phyloP scores from a whole-genome alignment of 1,140 invertebrate genomes.

The Thaumetopoea pityocampa region DNA sequence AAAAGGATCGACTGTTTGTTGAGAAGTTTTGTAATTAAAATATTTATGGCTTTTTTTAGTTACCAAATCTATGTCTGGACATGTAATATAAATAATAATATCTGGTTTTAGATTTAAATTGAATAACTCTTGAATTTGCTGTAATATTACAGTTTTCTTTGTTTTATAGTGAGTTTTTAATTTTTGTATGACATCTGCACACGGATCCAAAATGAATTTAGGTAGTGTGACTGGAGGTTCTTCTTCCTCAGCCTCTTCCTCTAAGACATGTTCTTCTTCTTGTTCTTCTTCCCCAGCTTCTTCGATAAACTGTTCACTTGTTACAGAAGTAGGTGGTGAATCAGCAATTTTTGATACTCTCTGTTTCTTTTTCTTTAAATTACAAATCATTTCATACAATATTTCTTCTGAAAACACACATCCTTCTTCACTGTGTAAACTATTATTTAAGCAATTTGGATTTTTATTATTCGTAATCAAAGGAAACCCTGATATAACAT shows the following conservation, averaged over 20 bases:
- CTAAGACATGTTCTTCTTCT: conserved; percentile 34
- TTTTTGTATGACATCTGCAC: conserved; percentile 31
- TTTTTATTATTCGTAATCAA: conserved; percentile 60
- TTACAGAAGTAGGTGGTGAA: conserved; percentile 29
- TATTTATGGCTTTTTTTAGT: conserved; percentile 61
- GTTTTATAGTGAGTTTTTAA: conserved; percentile 31
- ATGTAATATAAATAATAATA: conserved; percentile 75
- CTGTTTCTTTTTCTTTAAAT: conserved; percentile 50
- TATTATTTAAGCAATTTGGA: conserved; percentile 34
- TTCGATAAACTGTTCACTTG: conserved; percentile 30
- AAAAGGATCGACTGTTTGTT: conserved; percentile 37
- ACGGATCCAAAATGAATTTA: conserved; percentile 52
- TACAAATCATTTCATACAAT: conserved; percentile 58
- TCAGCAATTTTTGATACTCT: conserved; percentile 10
- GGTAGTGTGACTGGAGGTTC: conserved; percentile 37
- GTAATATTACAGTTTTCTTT: conserved; percentile 33
- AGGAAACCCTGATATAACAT: conserved; percentile 78
- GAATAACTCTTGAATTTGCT: conserved; percentile 48
- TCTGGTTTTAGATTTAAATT: conserved; percentile 60
- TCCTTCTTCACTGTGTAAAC: conserved; percentile 67
- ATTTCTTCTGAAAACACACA: conserved; percentile 58
- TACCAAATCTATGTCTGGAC: conserved; percentile 72
- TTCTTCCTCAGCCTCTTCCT: conserved; percentile 33
- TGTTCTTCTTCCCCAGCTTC: conserved; percentile 38
- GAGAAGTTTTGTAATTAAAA: conserved; percentile 55